Conservation (phyloP, 2,888 invertebrate species). For the Chromoteleia sp. region DNA sequence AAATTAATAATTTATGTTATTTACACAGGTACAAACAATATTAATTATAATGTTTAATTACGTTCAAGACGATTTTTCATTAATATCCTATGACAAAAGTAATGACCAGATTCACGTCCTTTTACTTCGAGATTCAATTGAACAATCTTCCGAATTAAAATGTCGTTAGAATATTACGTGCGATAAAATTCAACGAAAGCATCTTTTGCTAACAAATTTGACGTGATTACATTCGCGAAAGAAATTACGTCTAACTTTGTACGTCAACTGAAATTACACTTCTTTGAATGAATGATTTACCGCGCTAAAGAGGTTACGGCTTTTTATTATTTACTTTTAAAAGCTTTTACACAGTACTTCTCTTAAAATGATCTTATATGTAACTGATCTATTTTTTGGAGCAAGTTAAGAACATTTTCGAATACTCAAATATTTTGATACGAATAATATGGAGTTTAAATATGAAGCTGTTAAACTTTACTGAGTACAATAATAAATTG, state of each 20-base stretch:
- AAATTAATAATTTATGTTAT: constrained; percentile 1
- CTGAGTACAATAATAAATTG: too few species aligned
- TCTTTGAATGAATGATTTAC: too few species aligned
- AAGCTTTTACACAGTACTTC: too few species aligned
- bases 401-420: too few species aligned
- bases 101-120: background rate
- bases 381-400: too few species aligned
- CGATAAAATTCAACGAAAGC: background rate
- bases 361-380: too few species aligned
- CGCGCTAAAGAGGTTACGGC: too few species aligned
- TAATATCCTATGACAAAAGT: too few species aligned
- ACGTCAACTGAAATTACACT: background rate
- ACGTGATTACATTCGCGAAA: background rate
- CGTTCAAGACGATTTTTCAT: background rate
- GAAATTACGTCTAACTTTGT: background rate
- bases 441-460: too few species aligned
- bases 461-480: too few species aligned
- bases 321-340: too few species aligned
- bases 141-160: background rate
- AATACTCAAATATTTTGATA: too few species aligned
- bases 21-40: background rate
- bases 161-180: background rate
- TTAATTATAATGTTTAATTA: constrained; percentile 1
- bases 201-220: background rate
- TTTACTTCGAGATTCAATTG: background rate